These are phyloP conservation scores for Saxidomus purpurata DNA, from an alignment of 1,140 invertebrate genomes.

Conservation along the genomic window DNA sequence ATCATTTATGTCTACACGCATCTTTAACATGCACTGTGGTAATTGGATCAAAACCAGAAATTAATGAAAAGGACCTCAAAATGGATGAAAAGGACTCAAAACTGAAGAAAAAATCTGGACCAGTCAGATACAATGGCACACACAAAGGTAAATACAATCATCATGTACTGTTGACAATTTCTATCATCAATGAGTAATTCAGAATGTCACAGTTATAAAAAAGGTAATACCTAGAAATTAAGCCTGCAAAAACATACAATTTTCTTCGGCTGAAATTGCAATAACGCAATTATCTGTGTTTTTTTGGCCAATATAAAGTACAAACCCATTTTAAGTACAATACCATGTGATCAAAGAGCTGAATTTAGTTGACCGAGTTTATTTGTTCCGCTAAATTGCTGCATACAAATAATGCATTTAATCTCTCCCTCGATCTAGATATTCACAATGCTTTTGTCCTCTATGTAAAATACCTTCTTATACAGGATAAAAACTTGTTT, in stretches of 20 bases:
- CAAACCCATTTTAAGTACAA: background rate
- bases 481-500: background rate
- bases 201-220: background rate
- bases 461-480: background rate
- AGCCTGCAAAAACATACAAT: background rate
- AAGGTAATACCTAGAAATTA: background rate
- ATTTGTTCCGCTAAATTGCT: constrained; percentile 6
- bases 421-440: background rate
- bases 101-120: too few species aligned
- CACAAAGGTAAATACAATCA: too few species aligned
- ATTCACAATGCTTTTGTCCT: background rate
- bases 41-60: too few species aligned
- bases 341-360: background rate
- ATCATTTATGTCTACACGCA: too few species aligned
- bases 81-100: too few species aligned
- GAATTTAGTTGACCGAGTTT: background rate
- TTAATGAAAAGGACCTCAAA: too few species aligned
- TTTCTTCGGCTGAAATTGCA: background rate
- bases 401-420: constrained; percentile 2
- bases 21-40: too few species aligned
- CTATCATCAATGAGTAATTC: background rate
- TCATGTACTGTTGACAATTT: too few species aligned
- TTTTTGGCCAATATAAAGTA: background rate
- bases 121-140: too few species aligned
- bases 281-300: background rate